Evolutionary conservation across 2,888 invertebrate species (phyloP).

Genomic region (Spisula subtruncata): DNA sequence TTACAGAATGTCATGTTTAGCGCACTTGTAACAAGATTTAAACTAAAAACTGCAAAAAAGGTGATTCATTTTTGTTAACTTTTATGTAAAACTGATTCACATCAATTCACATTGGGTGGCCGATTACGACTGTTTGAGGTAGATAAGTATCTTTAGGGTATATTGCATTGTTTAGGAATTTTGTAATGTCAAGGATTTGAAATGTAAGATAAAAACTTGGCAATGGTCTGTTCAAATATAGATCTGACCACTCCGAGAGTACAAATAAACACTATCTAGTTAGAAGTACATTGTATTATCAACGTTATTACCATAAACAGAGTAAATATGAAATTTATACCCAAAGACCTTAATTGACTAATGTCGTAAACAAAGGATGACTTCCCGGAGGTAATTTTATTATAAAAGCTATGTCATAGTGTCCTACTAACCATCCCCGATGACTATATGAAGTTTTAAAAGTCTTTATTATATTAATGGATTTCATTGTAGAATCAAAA

Average conservation of each 20-base stretch:
- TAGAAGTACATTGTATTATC: background rate
- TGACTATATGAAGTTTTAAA: no score
- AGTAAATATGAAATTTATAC: background rate
- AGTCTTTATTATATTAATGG: no score
- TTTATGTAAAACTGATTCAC: background rate
- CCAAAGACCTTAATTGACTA: background rate
- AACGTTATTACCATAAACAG: background rate
- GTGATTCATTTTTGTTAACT: slow-evolving; percentile 20
- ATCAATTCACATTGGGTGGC: slow-evolving; percentile 35
- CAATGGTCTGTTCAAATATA: slow-evolving; percentile 5
- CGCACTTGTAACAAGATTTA: background rate
- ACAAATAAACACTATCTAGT: background rate
- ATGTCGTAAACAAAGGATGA: no score
- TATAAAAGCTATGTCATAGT: background rate
- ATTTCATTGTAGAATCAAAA: no score
- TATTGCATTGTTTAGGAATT: slow-evolving; percentile 36
- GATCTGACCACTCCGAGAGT: background rate
- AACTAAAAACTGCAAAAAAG: background rate
- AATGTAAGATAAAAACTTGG: slow-evolving; percentile 37
- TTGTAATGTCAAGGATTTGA: slow-evolving; percentile 25
- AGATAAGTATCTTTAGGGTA: slow-evolving; percentile 49
- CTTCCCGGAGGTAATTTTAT: no score
- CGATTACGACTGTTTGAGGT: slow-evolving; percentile 32
- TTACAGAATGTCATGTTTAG: background rate
- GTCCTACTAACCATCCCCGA: no score